Evolutionary conservation across 2,113 vertebrate genomes (phyloP), one percentile per base, ranked within the genome.

Genomic region (Mesoclemmys tuberculata): DNA sequence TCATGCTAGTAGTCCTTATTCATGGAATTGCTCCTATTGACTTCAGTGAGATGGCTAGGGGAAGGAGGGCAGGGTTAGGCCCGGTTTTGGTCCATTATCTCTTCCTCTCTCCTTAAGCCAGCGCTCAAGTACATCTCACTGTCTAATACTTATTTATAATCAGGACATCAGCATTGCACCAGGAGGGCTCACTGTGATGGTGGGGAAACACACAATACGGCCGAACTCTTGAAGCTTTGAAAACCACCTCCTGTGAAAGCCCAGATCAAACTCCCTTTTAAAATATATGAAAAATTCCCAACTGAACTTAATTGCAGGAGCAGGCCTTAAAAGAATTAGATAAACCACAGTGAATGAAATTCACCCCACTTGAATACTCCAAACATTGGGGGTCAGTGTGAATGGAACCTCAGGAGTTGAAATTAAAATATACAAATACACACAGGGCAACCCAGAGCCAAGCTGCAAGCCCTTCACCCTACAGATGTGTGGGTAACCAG

Each of bases 101-200:
- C 51, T 82, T 74, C 19, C 0, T 11, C 68, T 21, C 41, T 0
- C 18, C 10, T 10, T 27, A 4, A 2, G 0, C 46, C 38, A 55
- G 29, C 68, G 35, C 35, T 71, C 48, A 9, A 75, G 26, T 68
- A 12, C 4, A 6, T 55, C 12, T 46, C 46, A 1, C 22, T 80
- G 55, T 26, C 86, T 9, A 27, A 4, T 9, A 61, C 8, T 49
- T 1, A 10, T 38, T 2, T 27, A 1, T 54, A 93, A 88, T 84
- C 38, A 78, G 64, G 87, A 35, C 35, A 27, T 26, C 19, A 38
- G 9, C 4, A 82, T 13, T 16, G 21, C 5, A n/a, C 13, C 27
- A 78, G 46, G 55, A 96, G 87, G n/a, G 82, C 4, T 2, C 1
- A 41, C 84, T 22, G 48, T 10, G 6, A 35, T 58, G 19, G 13